Evolutionary conservation across 2,113 vertebrate species (phyloP).

Genomic region (Osmerus mordax): DNA sequence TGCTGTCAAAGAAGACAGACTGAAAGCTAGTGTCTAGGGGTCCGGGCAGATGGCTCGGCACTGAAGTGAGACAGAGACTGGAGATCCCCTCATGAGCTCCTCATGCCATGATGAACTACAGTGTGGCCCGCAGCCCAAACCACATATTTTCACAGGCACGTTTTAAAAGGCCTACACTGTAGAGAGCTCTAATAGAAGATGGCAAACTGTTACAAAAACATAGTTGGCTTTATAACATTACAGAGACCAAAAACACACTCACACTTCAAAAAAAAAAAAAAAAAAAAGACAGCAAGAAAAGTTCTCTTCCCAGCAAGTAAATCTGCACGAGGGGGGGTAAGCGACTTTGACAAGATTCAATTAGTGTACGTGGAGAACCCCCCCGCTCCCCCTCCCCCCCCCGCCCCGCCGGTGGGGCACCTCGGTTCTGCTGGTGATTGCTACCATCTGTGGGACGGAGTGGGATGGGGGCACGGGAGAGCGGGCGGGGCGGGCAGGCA

Average conservation of each 20-base stretch:
- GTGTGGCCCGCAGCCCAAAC: slow-evolving; percentile 28
- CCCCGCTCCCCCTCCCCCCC: slow-evolving; percentile 1
- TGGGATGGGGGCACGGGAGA: slow-evolving; percentile 33
- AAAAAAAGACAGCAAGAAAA: slow-evolving; percentile 25
- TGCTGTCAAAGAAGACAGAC: no score
- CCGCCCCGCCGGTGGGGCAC: slow-evolving; percentile 38
- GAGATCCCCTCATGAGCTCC: not conserved
- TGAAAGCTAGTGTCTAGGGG: no score
- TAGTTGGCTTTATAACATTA: slow-evolving; percentile 20
- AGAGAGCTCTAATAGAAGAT: slow-evolving; percentile 34
- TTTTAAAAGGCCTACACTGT: slow-evolving; percentile 18
- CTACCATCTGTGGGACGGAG: slow-evolving; percentile 63
- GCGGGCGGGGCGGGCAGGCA: slow-evolving; percentile 1
- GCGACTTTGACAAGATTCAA: slow-evolving; percentile 42
- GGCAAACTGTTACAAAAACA: slow-evolving; percentile 38
- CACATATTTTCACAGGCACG: slow-evolving; percentile 32
- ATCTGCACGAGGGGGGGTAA: slow-evolving; percentile 3
- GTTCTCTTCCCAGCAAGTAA: slow-evolving; percentile 27
- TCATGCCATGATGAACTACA: slow-evolving; percentile 34
- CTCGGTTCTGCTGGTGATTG: slow-evolving; percentile 58
- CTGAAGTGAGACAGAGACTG: no score
- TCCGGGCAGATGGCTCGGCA: no score
- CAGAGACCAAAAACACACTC: slow-evolving; percentile 20
- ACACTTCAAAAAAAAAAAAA: not conserved
- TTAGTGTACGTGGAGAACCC: slow-evolving; percentile 39